Percentiles rank a stretch among this genome's conserved stretches.
Evolutionary conservation across 1,140 invertebrate genomes (phyloP).

Genomic region (Nasonia giraulti): DNA sequence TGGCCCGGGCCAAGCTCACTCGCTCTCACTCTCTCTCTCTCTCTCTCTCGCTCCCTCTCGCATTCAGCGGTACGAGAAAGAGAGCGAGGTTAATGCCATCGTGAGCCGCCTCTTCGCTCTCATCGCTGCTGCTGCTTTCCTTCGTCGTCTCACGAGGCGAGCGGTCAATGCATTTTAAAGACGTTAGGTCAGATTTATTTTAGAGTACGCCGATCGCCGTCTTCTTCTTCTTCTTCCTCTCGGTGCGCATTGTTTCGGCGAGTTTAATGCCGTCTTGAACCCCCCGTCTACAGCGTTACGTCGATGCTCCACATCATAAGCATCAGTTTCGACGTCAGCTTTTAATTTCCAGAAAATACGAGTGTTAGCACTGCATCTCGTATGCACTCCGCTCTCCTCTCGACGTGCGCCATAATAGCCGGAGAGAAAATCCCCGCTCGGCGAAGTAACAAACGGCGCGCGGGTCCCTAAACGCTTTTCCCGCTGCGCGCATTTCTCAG

Average conservation of each 20-base stretch:
- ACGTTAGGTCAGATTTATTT: conserved; percentile 44
- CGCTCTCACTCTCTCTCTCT: too few relatives aligned
- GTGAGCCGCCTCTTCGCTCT: not conserved
- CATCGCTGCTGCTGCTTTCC: not conserved
- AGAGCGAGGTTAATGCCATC: conserved; percentile 52
- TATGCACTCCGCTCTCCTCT: not conserved
- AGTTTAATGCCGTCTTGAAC: not conserved
- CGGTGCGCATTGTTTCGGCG: not conserved
- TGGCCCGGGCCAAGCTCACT: conserved; percentile 53
- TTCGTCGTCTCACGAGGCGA: not conserved
- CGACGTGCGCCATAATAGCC: not conserved
- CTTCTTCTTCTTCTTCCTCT: not conserved
- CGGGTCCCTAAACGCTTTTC: not conserved
- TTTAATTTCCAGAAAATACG: too few relatives aligned
- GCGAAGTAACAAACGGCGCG: not conserved
- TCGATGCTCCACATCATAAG: too few relatives aligned
- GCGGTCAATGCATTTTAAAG: conserved; percentile 44
- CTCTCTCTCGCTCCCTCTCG: too few relatives aligned
- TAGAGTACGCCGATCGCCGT: not conserved
- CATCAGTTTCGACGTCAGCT: too few relatives aligned
- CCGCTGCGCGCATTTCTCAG: not conserved
- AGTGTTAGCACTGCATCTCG: too few relatives aligned
- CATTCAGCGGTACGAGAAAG: not conserved
- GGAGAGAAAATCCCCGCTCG: not conserved
- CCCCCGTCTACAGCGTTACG: too few relatives aligned